phyloP scores from a whole-genome alignment of 2,888 invertebrate genomes.

The Acleris sparsana region DNA sequence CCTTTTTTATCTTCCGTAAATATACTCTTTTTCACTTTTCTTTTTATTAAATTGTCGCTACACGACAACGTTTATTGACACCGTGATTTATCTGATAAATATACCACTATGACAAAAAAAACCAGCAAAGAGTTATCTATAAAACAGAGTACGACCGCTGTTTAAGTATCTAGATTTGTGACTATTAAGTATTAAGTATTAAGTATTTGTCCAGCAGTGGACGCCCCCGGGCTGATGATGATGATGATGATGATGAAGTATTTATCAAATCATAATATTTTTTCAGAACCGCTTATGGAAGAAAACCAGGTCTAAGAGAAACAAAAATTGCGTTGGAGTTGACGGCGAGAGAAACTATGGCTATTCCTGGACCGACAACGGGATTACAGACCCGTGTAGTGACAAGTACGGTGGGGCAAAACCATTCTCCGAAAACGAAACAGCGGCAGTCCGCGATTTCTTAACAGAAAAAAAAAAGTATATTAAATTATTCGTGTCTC shows the following conservation, averaged over 20 bases:
- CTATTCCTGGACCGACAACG: slow-evolving; percentile 86
- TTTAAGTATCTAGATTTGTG: background rate
- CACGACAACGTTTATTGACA: no score
- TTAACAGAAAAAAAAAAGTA: slow-evolving; percentile 73
- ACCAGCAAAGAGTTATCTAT: no score
- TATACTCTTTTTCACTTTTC: no score
- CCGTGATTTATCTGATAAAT: no score
- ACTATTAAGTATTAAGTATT: no score
- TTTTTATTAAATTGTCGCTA: no score
- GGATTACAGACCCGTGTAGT: slow-evolving; percentile 86
- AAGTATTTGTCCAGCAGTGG: no score
- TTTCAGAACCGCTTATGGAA: slow-evolving; percentile 80
- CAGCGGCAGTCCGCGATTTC: slow-evolving; percentile 77
- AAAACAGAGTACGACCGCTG: no score
- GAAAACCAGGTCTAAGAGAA: slow-evolving; percentile 79
- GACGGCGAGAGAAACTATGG: slow-evolving; percentile 89
- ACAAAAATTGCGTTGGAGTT: slow-evolving; percentile 80
- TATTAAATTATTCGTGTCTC: slow-evolving; percentile 85
- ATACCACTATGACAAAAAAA: no score
- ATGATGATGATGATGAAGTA: no score
- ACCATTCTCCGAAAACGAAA: slow-evolving; percentile 86
- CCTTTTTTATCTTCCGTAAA: no score
- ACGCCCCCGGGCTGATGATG: no score
- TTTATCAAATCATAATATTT: background rate
- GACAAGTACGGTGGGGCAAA: slow-evolving; percentile 84